Percentiles rank a stretch among this genome's conserved stretches.
These are phyloP conservation scores for Apodemia hepburni DNA, from an alignment of 2,888 invertebrate genomes.

Conservation along the genomic window DNA sequence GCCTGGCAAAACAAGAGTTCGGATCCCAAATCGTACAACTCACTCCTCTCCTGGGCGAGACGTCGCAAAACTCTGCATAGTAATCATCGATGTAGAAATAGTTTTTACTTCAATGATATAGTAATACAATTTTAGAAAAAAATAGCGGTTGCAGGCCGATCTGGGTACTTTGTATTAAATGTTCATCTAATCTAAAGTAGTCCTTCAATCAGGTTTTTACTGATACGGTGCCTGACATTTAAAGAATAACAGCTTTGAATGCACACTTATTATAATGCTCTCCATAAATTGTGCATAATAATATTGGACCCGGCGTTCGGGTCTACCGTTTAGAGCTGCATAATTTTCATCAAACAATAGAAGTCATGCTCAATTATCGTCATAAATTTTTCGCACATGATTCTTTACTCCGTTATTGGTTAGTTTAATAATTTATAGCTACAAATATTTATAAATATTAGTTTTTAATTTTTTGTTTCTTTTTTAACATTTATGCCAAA, in stretches of 20 bases:
- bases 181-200: neutral
- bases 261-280: neutral
- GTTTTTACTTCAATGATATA: too few species aligned
- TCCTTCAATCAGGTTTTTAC: neutral
- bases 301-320: neutral
- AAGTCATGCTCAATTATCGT: neutral
- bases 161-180: neutral
- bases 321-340: neutral
- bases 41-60: too few species aligned
- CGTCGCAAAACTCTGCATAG: too few species aligned
- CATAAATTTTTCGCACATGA: neutral
- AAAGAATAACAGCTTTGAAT: neutral
- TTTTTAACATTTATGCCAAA: too few species aligned
- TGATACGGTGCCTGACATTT: neutral
- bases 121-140: too few species aligned
- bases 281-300: neutral
- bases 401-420: neutral
- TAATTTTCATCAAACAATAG: conserved; percentile 3
- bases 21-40: too few species aligned
- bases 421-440: neutral
- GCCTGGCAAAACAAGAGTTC: too few species aligned
- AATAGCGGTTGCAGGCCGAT: too few species aligned
- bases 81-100: too few species aligned
- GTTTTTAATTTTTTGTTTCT: neutral
- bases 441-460: neutral